Conservation (phyloP, 2,888 invertebrate genomes). For the Rhyacophila evoluta region DNA sequence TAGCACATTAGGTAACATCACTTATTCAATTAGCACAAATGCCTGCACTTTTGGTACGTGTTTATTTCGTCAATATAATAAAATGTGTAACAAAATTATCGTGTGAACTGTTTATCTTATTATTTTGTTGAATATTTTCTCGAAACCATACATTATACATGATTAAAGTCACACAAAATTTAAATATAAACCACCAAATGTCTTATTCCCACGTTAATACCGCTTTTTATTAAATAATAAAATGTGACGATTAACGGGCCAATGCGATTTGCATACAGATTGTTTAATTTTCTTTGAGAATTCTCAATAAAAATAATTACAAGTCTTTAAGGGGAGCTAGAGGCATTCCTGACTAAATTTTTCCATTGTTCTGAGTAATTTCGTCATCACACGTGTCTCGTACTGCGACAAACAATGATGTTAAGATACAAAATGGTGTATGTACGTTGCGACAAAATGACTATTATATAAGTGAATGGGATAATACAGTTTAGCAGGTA, state of each 20-base stretch:
- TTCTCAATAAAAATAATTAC: conserved; percentile 14
- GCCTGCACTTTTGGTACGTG: too few relatives aligned
- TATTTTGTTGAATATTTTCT: too few relatives aligned
- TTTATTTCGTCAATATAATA: too few relatives aligned
- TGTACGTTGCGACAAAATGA: not conserved
- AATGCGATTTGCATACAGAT: not conserved
- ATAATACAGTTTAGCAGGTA: conserved; percentile 14
- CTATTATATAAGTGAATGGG: conserved; percentile 12
- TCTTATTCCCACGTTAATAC: conserved; percentile 5
- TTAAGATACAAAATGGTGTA: not conserved
- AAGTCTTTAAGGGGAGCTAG: not conserved
- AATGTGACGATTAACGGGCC: not conserved
- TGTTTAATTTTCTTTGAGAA: not conserved
- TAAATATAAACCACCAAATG: not conserved
- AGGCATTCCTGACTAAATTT: conserved; percentile 7
- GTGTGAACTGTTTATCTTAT: too few relatives aligned
- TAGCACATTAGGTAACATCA: too few relatives aligned
- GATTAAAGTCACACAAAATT: not conserved
- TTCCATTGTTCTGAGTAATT: conserved; percentile 19
- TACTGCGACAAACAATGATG: not conserved
- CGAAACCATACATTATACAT: too few relatives aligned
- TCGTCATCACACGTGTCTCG: not conserved
- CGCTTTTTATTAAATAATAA: conserved; percentile 8
- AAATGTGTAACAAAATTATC: too few relatives aligned
- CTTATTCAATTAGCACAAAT: too few relatives aligned